Base-by-base conservation (phyloP, 2,888 invertebrate genomes). In the Caenorhabditis sinica region DNA sequence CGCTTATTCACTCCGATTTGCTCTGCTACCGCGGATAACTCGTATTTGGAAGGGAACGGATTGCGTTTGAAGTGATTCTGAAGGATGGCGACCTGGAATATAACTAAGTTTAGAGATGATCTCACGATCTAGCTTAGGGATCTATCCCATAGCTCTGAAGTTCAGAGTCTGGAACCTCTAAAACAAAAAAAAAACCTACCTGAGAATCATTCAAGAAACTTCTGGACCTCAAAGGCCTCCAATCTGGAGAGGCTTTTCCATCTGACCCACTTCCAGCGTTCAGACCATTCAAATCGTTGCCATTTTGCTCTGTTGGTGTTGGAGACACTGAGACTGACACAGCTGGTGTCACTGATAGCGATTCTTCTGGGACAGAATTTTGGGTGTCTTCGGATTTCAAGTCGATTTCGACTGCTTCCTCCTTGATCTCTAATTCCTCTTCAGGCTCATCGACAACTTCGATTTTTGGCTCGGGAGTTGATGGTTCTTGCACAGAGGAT, bases 151-250 rank as follows among this genome's bases (percentile, higher is more conserved):
- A n/a, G n/a, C n/a, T n/a, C n/a, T n/a, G n/a, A n/a, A n/a, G n/a
- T n/a, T n/a, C n/a, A n/a, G n/a, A n/a, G n/a, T n/a, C n/a, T 40
- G 45, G 25, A 56, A 28, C 56, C 20, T 1, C 45, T 2, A 45
- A 51, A 23, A 53, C 23, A 23, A 15, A 9, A 28, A 60, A 60
- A 17, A 33, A n/a, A 17, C 23, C 95, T 92, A 97, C 95, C 93
- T 98, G 98, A 92, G 97, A 97, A 92, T 98, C 98, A 58, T 96
- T 96, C 86, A 99, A 96, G 86, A 97, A 95, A 9, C 97, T 97
- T 81, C 98, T 95, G 1, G 97, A 97, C 89, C 89, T 72, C 74
- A 89, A 71, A 6, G 89, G 79, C 82, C 91, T 82, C 92, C 93
- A 86, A 92, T 93, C 86, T 0, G 84, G 83, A 0, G 85, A 85